phyloP scores from a whole-genome alignment of 1,140 invertebrate genomes.

The Babylonia areolata region DNA sequence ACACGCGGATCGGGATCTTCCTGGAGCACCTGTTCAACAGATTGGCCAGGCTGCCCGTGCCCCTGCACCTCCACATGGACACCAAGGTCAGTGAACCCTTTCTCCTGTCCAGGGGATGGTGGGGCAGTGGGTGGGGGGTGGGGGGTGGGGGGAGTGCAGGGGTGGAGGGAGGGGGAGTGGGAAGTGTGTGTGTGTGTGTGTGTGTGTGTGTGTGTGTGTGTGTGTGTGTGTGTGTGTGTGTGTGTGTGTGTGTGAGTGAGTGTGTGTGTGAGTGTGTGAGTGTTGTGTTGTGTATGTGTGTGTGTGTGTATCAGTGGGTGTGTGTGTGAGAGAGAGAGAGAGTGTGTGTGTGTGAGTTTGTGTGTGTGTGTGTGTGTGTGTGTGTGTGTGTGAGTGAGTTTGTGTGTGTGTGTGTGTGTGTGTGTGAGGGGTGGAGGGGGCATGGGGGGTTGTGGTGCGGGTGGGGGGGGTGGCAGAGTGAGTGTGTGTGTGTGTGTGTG shows the following conservation, averaged over 20 bases:
- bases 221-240: constrained; percentile 46
- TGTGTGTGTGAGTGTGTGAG: background rate
- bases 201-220: background rate
- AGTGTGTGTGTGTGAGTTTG: no score
- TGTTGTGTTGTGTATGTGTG: no score
- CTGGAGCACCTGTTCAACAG: constrained; percentile 66
- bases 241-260: constrained; percentile 30
- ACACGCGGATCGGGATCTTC: constrained; percentile 69
- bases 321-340: no score
- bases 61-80: constrained; percentile 54
- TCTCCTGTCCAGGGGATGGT: background rate
- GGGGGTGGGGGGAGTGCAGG: background rate
- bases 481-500: no score
- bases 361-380: no score
- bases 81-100: constrained; percentile 63
- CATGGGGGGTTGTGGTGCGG: no score
- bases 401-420: no score
- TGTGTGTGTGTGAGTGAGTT: no score
- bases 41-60: constrained; percentile 45
- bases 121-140: background rate
- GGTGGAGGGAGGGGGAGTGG: background rate
- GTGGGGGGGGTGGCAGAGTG: no score
- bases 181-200: no score
- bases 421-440: no score
- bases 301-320: no score